These are phyloP conservation scores for Zaprionus lachaisei DNA, from an alignment of 1,140 invertebrate genomes.

Conservation along the genomic window DNA sequence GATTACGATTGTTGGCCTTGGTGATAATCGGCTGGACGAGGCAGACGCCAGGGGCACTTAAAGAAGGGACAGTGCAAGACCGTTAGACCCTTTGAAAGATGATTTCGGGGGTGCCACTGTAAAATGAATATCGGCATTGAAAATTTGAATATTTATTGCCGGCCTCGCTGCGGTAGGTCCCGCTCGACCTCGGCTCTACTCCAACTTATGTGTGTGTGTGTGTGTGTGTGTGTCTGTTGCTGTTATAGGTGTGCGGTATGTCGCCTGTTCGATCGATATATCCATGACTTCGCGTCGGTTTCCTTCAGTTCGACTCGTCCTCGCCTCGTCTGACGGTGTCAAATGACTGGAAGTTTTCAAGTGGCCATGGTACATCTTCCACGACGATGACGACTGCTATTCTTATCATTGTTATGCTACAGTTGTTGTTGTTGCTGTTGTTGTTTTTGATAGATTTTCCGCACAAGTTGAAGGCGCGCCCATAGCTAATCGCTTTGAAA, in stretches of 20 bases:
- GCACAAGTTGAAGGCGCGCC: conserved; percentile 63
- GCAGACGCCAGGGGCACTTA: conserved; percentile 55
- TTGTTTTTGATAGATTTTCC: conserved; percentile 54
- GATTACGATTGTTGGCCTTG: background rate
- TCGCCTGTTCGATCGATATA: conserved; percentile 52
- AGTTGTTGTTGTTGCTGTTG: conserved; percentile 33
- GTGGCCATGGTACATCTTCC: conserved; percentile 14
- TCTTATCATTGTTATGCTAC: conserved; percentile 47
- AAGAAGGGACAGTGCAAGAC: background rate
- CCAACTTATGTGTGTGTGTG: background rate
- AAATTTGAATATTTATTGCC: conserved; percentile 68
- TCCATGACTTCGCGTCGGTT: conserved; percentile 8
- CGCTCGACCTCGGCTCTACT: background rate
- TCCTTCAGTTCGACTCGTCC: conserved; percentile 25
- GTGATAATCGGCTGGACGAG: conserved; percentile 1
- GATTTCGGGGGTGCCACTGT: conserved; percentile 64
- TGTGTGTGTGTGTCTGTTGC: conserved; percentile 2
- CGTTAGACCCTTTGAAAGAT: conserved; percentile 44
- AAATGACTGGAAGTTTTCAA: conserved; percentile 58
- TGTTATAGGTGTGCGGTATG: conserved; percentile 58
- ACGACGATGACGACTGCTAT: conserved; percentile 48
- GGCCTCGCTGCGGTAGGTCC: conserved; percentile 63
- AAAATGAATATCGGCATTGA: conserved; percentile 57
- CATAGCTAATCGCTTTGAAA: conserved; percentile 80
- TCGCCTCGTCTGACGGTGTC: conserved; percentile 53